phyloP scores from a whole-genome alignment of 2,888 invertebrate genomes.

The Mantis religiosa region DNA sequence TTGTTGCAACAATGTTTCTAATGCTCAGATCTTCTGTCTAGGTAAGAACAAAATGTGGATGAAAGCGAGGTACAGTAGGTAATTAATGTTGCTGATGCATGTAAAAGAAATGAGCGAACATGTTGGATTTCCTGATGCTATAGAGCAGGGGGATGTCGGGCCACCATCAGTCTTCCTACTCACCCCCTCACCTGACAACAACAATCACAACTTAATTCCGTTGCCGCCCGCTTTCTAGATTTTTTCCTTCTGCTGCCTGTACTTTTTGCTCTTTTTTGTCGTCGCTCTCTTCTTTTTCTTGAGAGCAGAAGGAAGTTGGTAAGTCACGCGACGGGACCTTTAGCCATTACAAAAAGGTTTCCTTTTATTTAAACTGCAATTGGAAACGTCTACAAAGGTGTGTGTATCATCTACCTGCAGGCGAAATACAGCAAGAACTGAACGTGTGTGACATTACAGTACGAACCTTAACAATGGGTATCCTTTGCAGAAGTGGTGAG shows the following conservation, averaged over 20 bases:
- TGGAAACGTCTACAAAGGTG: no score
- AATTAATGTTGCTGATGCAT: no score
- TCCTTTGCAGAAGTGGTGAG: no score
- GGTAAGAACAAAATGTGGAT: no score
- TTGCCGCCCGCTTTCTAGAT: conserved; percentile 14
- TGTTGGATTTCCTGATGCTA: background rate
- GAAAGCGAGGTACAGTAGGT: no score
- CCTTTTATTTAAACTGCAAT: no score
- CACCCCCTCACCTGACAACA: conserved; percentile 15
- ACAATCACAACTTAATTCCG: conserved; percentile 19
- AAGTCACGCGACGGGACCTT: background rate
- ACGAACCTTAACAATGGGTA: no score
- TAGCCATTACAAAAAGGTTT: background rate
- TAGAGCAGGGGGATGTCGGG: background rate
- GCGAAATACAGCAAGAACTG: no score
- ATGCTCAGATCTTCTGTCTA: no score
- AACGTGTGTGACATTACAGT: no score
- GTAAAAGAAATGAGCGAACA: background rate
- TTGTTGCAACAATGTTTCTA: no score
- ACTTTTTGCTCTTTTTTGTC: background rate
- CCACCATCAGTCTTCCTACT: conserved; percentile 12
- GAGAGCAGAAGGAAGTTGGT: background rate
- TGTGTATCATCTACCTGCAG: no score
- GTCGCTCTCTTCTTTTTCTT: background rate
- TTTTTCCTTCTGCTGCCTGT: conserved; percentile 1